A percentile compares a stretch with the other conserved stretches of the same genome.
phyloP scores from a whole-genome alignment of 2,888 invertebrate species.

The Mythimna lalbum region DNA sequence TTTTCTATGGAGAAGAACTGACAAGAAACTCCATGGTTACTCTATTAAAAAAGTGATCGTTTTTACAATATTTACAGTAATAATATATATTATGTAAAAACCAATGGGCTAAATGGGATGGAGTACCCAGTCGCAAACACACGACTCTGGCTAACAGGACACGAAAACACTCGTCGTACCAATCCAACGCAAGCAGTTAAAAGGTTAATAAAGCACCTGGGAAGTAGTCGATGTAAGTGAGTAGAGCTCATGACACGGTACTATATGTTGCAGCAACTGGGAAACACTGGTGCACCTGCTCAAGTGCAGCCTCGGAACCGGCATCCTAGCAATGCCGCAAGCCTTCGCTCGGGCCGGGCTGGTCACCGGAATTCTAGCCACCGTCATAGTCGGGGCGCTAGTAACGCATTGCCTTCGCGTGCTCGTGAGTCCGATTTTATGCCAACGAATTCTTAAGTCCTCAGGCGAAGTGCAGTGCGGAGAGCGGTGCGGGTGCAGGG shows the following conservation, averaged over 20 bases:
- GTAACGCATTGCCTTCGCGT: constrained; percentile 97
- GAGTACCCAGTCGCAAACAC: no score
- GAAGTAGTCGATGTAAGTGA: background rate
- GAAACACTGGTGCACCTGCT: constrained; percentile 96
- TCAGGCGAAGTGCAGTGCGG: no score
- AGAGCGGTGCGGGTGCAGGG: no score
- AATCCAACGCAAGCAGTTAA: no score
- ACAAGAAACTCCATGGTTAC: no score
- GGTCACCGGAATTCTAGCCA: constrained; percentile 94
- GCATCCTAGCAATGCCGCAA: constrained; percentile 98
- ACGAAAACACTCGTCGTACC: no score
- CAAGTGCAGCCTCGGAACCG: constrained; percentile 98
- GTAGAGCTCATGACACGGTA: background rate
- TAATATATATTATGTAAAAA: no score
- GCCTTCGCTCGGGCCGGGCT: constrained; percentile 97
- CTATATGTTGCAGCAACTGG: constrained; percentile 92
- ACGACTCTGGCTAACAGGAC: no score
- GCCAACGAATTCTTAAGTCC: background rate
- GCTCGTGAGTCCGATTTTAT: constrained; percentile 86
- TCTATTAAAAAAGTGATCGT: no score
- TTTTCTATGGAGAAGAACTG: no score
- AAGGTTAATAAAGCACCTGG: background rate
- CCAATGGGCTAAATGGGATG: no score
- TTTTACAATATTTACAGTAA: no score
- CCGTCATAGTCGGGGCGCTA: constrained; percentile 94